A percentile compares a stretch with the other conserved stretches of the same genome.
Evolutionary conservation across 2,888 invertebrate species (phyloP).

Genomic region (Rhingia rostrata): DNA sequence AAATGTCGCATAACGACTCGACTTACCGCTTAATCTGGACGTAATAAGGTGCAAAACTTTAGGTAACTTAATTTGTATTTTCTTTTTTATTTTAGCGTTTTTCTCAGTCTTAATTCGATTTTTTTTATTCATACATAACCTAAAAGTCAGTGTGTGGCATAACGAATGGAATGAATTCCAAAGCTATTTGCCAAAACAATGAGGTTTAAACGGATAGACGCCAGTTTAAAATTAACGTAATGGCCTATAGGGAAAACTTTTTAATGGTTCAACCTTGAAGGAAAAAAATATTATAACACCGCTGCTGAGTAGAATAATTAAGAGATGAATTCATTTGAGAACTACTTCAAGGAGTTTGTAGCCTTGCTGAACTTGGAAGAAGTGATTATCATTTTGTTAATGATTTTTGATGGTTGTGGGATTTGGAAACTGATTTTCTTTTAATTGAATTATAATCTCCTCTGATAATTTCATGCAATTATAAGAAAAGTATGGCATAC

Average conservation of each 20-base stretch:
- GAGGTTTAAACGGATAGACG: slow-evolving; percentile 16
- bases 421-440: no score
- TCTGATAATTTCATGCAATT: no score
- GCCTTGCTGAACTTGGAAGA: not conserved
- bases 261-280: slow-evolving; percentile 3
- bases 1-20: slow-evolving; percentile 1
- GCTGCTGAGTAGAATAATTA: not conserved
- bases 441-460: no score
- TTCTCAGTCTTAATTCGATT: not conserved
- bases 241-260: slow-evolving; percentile 7
- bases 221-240: slow-evolving; percentile 25
- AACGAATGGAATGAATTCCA: slow-evolving; percentile 30
- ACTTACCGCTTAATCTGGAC: not conserved
- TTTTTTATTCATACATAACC: slow-evolving; percentile 28
- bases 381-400: not conserved
- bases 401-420: no score
- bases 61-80: slow-evolving; percentile 8
- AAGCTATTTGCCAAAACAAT: slow-evolving; percentile 39
- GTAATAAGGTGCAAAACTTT: not conserved
- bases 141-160: slow-evolving; percentile 34
- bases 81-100: not conserved
- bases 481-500: no score
- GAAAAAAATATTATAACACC: not conserved
- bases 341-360: not conserved
- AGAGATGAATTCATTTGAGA: not conserved